These are phyloP conservation scores for Nannobrachium achirus DNA, from an alignment of 2,113 vertebrate genomes.

Conservation along the genomic window DNA sequence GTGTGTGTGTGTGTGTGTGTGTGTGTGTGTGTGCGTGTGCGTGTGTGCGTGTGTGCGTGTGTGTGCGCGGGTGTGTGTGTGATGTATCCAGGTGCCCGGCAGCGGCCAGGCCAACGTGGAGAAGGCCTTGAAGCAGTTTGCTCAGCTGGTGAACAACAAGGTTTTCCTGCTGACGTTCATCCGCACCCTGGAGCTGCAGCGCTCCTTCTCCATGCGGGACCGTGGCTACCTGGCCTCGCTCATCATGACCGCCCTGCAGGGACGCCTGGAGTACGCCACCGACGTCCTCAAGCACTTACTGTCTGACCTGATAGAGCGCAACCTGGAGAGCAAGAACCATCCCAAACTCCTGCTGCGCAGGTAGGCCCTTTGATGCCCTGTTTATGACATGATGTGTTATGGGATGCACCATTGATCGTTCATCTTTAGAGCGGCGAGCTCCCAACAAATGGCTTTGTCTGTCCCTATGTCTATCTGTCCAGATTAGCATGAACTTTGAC, in stretches of 20 bases:
- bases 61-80: slow-evolving; percentile 10
- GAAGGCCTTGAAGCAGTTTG: slow-evolving; percentile 97
- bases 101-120: slow-evolving; percentile 93
- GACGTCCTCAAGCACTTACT: slow-evolving; percentile 97
- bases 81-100: slow-evolving; percentile 86
- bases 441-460: too few relatives aligned
- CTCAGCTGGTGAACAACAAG: slow-evolving; percentile 97
- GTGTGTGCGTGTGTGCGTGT: neutral
- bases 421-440: too few relatives aligned
- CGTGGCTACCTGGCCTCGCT: slow-evolving; percentile 96
- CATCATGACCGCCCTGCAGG: slow-evolving; percentile 96
- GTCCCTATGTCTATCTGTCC: too few relatives aligned
- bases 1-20: slow-evolving; percentile 36
- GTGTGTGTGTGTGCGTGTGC: neutral
- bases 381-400: too few relatives aligned
- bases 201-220: slow-evolving; percentile 98
- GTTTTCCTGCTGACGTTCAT: slow-evolving; percentile 96
- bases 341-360: slow-evolving; percentile 96
- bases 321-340: slow-evolving; percentile 98
- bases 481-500: too few relatives aligned
- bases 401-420: too few relatives aligned
- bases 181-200: slow-evolving; percentile 93
- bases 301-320: slow-evolving; percentile 95
- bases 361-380: slow-evolving; percentile 63
- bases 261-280: slow-evolving; percentile 93